Evolutionary conservation across 2,888 invertebrate species (phyloP), one percentile per base, ranked within the genome.

Genomic region (Amitus sp.): DNA sequence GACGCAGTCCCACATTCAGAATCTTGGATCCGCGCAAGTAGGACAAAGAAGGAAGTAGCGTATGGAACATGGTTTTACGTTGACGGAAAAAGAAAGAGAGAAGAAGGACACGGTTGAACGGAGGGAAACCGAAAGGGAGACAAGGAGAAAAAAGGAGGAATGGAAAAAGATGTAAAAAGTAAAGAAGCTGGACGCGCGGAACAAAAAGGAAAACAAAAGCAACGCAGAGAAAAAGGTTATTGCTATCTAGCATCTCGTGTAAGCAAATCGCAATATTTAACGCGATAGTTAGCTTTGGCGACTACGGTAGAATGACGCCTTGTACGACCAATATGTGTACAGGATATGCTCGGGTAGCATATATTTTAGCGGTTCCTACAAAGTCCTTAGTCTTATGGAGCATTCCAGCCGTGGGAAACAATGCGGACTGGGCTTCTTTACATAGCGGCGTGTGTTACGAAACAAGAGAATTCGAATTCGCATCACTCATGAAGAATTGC

Each of bases 391-490:
- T 65, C 67, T 52, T 58, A 69, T 64, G 66, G 71, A 67, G 70
- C 76, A 78, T 78, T 79, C 79, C 76, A 72, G 68, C 69, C 79
- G 78, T 79, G 79, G 78, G 79, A 79, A 79, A 79, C 78, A 79
- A 79, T 78, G 78, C 72, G 70, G 76, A 63, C 70, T 69, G 68
- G 71, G 74, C 75, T 77, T 77, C 78, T 79, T 78, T 75, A 75
- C 76, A 72, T 72, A 67, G 67, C 64, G 66, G 72, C 71, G 73
- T 76, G 73, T 74, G 69, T 71, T 70, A 68, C 67, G 62, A 62
- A 60, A 64, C 61, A 39, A 42, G 37, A 42, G 49, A 53, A 42
- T 15, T 39, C 56, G 55, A 50, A 51, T 55, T 51, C 49, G 47
- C 58, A 17, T 43, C 45, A 27, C 28, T 45, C 51, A 63, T 63